Evolutionary conservation across 2,113 vertebrate genomes (phyloP).

Genomic region (Coregonus clupeaformis): DNA sequence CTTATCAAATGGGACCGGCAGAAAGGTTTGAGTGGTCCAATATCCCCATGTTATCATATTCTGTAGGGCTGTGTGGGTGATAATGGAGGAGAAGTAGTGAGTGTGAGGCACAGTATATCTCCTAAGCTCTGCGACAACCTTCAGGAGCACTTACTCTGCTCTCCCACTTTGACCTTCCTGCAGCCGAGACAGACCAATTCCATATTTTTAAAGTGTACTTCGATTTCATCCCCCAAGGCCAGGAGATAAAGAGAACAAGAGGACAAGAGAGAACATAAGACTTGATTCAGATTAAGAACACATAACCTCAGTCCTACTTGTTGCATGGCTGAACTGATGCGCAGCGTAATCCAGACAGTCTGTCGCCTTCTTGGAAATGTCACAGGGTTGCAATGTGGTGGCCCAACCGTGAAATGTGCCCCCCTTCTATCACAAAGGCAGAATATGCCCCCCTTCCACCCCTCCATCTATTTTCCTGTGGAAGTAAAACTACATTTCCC

Average conservation of each 20-base stretch:
- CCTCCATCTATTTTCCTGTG: too few relatives aligned
- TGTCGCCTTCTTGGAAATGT: neutral
- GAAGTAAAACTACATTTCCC: too few relatives aligned
- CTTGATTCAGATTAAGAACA: neutral
- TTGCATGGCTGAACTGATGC: neutral
- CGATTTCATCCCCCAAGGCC: neutral
- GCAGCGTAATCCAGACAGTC: neutral
- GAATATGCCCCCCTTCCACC: too few relatives aligned
- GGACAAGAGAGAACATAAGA: neutral
- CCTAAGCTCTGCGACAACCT: neutral
- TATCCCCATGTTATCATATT: constrained; percentile 17
- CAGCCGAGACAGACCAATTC: neutral
- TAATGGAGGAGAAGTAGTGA: too few relatives aligned
- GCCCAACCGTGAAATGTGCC: neutral
- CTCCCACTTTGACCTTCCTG: neutral
- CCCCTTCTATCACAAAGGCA: too few relatives aligned
- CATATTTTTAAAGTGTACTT: neutral
- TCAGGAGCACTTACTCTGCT: neutral
- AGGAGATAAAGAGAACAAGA: neutral
- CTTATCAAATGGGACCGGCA: constrained; percentile 21
- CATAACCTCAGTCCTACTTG: neutral
- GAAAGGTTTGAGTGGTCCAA: constrained; percentile 50
- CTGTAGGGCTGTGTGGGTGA: too few relatives aligned
- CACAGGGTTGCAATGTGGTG: neutral
- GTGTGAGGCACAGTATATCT: too few relatives aligned